A percentile compares a stretch with the other conserved stretches of the same genome.
phyloP scores from a whole-genome alignment of 2,113 vertebrate species.

The Glaucidium brasilianum region DNA sequence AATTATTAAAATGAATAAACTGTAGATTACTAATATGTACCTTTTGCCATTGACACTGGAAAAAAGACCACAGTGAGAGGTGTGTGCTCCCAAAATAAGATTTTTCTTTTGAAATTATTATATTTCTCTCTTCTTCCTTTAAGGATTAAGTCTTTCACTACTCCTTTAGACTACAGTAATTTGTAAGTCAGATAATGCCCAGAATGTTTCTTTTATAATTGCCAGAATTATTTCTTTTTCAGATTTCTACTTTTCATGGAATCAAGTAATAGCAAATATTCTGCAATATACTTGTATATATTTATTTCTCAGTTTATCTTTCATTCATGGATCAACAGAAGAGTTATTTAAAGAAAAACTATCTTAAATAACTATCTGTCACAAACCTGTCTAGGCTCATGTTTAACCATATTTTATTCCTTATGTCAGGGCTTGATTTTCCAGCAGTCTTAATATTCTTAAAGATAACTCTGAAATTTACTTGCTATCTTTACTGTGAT shows the following conservation, averaged over 20 bases:
- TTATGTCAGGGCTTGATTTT: constrained; percentile 3
- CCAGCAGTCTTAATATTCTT: constrained; percentile 5
- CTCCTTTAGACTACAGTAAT: background rate
- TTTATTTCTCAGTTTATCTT: background rate
- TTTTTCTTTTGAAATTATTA: background rate
- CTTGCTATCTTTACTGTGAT: background rate
- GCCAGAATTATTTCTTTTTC: background rate
- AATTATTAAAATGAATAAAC: background rate
- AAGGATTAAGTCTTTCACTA: background rate
- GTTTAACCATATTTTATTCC: background rate
- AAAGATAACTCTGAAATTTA: constrained; percentile 31
- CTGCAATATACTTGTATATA: background rate
- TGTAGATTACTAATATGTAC: background rate
- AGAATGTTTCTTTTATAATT: background rate
- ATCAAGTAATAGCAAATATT: background rate
- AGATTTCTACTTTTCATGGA: background rate
- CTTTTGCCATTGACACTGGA: background rate
- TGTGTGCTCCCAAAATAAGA: background rate
- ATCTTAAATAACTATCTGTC: background rate
- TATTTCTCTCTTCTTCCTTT: background rate
- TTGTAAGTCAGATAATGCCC: background rate
- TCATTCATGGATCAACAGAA: background rate
- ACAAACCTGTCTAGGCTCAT: background rate
- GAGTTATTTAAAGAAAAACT: background rate
- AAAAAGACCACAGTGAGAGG: background rate